Conservation (phyloP, 2,888 invertebrate species). For the Autographa pulchrina region DNA sequence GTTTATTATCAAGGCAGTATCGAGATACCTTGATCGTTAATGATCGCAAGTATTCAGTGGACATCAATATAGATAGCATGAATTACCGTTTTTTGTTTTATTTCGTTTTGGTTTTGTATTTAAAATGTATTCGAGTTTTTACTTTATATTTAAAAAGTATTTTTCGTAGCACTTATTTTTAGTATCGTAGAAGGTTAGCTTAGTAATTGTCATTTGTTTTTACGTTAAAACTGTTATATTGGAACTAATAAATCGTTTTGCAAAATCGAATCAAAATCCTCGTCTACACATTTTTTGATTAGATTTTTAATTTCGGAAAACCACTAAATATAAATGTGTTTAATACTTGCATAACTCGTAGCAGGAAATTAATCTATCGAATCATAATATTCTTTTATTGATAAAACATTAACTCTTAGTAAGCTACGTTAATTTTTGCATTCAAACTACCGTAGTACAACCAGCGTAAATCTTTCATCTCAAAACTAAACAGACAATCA, state of each 20-base stretch:
- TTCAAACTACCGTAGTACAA: constrained; percentile 7
- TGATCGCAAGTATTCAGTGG: constrained; percentile 16
- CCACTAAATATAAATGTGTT: no score
- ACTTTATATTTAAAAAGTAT: neutral
- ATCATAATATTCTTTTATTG: neutral
- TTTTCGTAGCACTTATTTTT: neutral
- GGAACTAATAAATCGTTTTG: neutral
- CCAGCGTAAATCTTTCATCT: constrained; percentile 9
- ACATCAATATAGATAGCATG: constrained; percentile 7
- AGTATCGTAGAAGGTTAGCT: neutral
- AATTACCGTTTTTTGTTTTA: neutral
- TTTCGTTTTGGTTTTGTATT: constrained; percentile 11
- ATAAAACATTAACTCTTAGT: neutral
- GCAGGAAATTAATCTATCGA: neutral
- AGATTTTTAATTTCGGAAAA: no score
- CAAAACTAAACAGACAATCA: constrained; percentile 12
- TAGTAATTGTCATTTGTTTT: neutral
- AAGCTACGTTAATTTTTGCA: neutral
- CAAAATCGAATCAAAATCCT: neutral
- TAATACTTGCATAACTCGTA: no score
- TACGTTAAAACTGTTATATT: neutral
- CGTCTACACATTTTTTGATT: no score
- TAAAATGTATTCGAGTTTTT: neutral
- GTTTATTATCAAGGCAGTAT: constrained; percentile 24
- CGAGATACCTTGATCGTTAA: constrained; percentile 10